A percentile compares a stretch with the other conserved stretches of the same genome.
Evolutionary conservation across 2,797 vertebrate species (phyloP).

Genomic region (Euphonia xanthogaster): DNA sequence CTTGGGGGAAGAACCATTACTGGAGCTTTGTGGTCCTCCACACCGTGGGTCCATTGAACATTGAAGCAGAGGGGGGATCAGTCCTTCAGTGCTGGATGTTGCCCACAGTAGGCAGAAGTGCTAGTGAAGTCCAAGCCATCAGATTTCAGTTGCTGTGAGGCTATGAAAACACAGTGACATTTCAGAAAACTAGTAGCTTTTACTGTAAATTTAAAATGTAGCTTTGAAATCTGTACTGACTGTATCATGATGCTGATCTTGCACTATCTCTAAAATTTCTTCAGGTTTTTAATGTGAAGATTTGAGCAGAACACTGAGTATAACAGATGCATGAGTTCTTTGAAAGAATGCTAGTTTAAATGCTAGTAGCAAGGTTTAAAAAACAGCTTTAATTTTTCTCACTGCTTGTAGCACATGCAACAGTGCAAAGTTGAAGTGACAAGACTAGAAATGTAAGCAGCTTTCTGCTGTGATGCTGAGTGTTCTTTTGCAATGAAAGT

Average conservation of each 20-base stretch:
- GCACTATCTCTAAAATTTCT: not conserved
- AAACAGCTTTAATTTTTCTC: not conserved
- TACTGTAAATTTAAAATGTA: not conserved
- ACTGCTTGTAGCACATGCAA: not conserved
- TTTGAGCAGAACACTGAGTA: not conserved
- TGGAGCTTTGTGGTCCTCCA: not conserved
- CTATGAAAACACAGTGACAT: not conserved
- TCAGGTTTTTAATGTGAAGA: not conserved
- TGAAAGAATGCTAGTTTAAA: not conserved
- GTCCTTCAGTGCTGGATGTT: not conserved
- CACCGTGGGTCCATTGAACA: not conserved
- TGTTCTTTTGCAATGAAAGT: not conserved
- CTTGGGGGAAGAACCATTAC: not conserved
- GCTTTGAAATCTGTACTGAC: not conserved
- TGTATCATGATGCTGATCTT: not conserved
- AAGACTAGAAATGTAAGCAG: not conserved
- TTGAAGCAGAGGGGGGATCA: not conserved
- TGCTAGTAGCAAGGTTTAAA: not conserved
- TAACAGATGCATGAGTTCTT: not conserved
- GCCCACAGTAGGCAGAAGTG: not conserved
- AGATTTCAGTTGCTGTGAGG: not conserved
- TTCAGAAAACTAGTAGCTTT: not conserved
- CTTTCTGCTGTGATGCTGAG: not conserved
- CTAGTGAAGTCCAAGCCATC: not conserved
- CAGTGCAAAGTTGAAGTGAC: not conserved